Evolutionary conservation across 2,113 vertebrate species (phyloP).

Genomic region (Coryphaenoides rupestris): DNA sequence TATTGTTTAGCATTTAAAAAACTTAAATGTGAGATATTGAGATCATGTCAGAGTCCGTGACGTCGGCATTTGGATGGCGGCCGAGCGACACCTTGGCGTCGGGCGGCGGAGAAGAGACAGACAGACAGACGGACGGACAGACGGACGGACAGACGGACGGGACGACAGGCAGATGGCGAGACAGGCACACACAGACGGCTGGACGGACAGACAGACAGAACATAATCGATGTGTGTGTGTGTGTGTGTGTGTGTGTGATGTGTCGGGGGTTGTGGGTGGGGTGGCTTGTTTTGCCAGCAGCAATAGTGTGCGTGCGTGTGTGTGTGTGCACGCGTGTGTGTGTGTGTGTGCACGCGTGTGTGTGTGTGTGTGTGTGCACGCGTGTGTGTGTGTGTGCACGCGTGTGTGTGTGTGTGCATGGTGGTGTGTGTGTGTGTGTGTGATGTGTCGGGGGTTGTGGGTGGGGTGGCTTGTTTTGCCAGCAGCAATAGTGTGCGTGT

Average conservation of each 20-base stretch:
- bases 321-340: background rate
- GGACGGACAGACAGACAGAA: constrained; percentile 31
- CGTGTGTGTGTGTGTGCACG: constrained; percentile 16
- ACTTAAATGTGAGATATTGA: too few species aligned
- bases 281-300: constrained; percentile 67
- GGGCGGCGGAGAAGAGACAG: background rate
- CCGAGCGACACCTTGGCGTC: too few species aligned
- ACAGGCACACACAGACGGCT: constrained; percentile 14
- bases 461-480: too few species aligned
- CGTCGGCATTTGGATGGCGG: too few species aligned
- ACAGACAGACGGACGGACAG: constrained; percentile 10
- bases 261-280: too few species aligned
- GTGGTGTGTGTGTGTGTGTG: constrained; percentile 35
- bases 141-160: background rate
- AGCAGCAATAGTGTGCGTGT: background rate
- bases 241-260: too few species aligned
- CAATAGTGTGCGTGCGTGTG: constrained; percentile 62
- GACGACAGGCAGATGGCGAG: constrained; percentile 6
- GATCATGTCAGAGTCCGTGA: too few species aligned
- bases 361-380: constrained; percentile 18
- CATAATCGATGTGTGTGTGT: constrained; percentile 4
- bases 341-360: background rate
- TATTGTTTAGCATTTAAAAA: too few species aligned
- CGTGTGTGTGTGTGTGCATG: background rate
- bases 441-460: background rate